Conservation (phyloP, 2,113 vertebrate species). For the Planiliza haematocheilus region DNA sequence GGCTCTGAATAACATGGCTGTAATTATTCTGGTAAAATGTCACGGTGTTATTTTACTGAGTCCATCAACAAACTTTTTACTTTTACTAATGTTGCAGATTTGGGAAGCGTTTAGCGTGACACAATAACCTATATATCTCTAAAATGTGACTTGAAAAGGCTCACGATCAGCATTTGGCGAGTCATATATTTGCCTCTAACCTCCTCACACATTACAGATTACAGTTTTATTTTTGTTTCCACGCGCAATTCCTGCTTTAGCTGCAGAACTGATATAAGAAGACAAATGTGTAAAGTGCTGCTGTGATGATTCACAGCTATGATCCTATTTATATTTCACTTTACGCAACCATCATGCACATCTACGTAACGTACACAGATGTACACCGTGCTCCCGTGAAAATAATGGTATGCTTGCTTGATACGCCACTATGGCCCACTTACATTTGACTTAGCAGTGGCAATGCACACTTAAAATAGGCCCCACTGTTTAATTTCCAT, state of each 20-base stretch:
- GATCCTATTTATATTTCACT: constrained; percentile 12
- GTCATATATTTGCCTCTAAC: not conserved
- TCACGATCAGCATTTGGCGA: not conserved
- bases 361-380: not conserved
- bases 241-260: not conserved
- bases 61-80: not conserved
- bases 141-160: not conserved
- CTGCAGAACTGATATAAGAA: not conserved
- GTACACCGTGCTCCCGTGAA: not conserved
- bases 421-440: not conserved
- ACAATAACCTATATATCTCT: not conserved
- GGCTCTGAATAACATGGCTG: not conserved
- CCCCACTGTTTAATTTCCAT: constrained; percentile 14
- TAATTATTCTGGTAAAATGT: constrained; percentile 14
- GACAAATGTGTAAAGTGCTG: not conserved
- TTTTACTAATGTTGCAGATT: not conserved
- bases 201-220: not conserved
- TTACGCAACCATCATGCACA: constrained; percentile 3
- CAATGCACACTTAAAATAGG: constrained; percentile 10
- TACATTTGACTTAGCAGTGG: not conserved
- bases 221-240: not conserved
- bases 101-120: too few species aligned
- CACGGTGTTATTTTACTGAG: not conserved
- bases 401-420: not conserved
- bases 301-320: constrained; percentile 12